Percentiles rank a stretch among this genome's conserved stretches.
Evolutionary conservation across 2,113 vertebrate genomes (phyloP).

Genomic region (Tympanuchus pallidicinctus): DNA sequence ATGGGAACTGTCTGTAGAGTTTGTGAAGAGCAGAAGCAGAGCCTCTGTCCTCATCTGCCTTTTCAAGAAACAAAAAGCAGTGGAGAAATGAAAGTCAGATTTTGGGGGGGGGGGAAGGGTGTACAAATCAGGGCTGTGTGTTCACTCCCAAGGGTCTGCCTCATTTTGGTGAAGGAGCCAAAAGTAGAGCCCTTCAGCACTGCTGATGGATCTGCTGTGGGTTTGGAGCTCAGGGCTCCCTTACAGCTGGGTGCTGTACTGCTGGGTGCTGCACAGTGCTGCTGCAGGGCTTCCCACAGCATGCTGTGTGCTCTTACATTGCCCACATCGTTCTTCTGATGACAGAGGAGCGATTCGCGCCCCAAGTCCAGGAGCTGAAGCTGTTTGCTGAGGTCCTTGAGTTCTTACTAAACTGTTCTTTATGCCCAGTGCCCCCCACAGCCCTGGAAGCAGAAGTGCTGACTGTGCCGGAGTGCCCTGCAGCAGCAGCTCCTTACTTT

Average conservation of each 20-base stretch:
- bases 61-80: background rate
- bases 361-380: background rate
- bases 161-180: accelerated
- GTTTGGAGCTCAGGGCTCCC: background rate
- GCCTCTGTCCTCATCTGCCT: background rate
- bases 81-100: too few relatives aligned
- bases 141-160: background rate
- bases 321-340: background rate
- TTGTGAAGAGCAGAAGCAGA: background rate
- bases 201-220: accelerated
- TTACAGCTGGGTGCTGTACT: background rate
- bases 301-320: too few relatives aligned
- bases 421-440: background rate
- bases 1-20: background rate
- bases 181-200: background rate
- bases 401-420: background rate
- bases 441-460: background rate
- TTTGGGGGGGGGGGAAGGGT: background rate
- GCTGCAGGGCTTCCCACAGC: too few relatives aligned
- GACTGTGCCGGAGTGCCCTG: background rate
- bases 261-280: background rate
- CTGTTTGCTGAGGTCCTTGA: accelerated
- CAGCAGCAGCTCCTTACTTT: background rate
- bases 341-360: background rate
- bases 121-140: background rate